Percentiles rank a stretch among this genome's conserved stretches.
These are phyloP conservation scores for Burhinus oedicnemus DNA, from an alignment of 2,113 vertebrate genomes.

Conservation along the genomic window DNA sequence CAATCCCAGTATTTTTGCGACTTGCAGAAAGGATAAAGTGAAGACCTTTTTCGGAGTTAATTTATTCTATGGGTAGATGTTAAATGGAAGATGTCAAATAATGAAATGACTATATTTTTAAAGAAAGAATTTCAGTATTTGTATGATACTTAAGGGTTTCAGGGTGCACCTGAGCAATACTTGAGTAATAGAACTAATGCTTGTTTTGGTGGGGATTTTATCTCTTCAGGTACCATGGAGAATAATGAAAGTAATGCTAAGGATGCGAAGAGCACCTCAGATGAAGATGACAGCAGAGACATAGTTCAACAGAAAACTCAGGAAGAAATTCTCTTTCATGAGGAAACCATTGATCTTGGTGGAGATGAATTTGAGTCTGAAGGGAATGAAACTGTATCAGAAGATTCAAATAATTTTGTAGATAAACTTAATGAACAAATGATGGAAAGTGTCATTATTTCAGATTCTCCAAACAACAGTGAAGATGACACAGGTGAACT, in stretches of 20 bases:
- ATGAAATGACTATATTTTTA: not conserved
- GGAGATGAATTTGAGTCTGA: constrained; percentile 84
- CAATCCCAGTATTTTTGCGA: fast-evolving
- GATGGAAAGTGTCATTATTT: constrained; percentile 99
- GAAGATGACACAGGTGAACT: constrained; percentile 90
- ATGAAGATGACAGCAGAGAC: not conserved
- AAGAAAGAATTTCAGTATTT: not conserved
- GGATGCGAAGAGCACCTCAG: not conserved
- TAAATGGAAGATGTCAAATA: not conserved
- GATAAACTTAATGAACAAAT: constrained; percentile 94
- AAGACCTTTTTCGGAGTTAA: not conserved
- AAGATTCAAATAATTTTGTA: constrained; percentile 76
- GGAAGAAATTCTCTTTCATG: constrained; percentile 77
- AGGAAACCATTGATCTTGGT: constrained; percentile 91
- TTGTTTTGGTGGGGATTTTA: not conserved
- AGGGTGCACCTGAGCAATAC: not conserved
- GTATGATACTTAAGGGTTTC: not conserved
- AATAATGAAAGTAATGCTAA: constrained; percentile 5
- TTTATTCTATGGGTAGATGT: fast-evolving
- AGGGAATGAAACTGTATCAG: constrained; percentile 84
- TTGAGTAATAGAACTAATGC: not conserved
- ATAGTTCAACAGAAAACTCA: not conserved
- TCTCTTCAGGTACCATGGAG: constrained; percentile 79
- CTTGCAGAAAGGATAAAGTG: too few species aligned
- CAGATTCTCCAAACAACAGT: constrained; percentile 93